Base-by-base conservation (phyloP, 2,113 vertebrate species). In the Serranochromis macrocephalus region DNA sequence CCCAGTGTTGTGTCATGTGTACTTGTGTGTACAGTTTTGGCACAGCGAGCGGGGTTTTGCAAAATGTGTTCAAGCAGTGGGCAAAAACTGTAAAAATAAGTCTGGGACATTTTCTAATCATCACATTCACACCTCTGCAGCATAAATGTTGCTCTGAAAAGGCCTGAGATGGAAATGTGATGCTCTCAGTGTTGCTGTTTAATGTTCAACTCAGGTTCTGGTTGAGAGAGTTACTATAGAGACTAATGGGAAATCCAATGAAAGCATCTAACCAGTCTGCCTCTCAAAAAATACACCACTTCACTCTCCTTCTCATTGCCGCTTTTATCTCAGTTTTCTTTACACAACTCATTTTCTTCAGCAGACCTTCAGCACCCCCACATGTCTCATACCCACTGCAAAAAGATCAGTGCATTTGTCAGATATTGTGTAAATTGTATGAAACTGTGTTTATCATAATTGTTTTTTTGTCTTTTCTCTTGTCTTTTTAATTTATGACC, bases 221-320 rank as follows among this genome's bases (percentile, higher is more conserved):
- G 68, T 73, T 73, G 40, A 73, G 38, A 26, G 68, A 45, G 68
- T 73, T 73, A 73, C 13, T 45, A 73, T 73, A 73, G 68, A 45
- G 68, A 73, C 68, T 73, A 73, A 73, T 45, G 63, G 36, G 0
- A 45, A 73, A 73, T 73, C 38, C 66, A 73, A 16, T 10, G 66
- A 73, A 2, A 63, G 58, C 29, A 63, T 31, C 5, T 7, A 33
- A 4, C 29, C 29, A 36, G 31, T 7, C 58, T 11, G 2, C 6
- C 58, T 63, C 58, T 31, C 29, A 33, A 10, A 33, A 33, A 33
- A 17, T 3, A 63, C 9, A 33, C 57, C n/a, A 6, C 66, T 71
- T 26, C 36, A 16, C n/a, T 42, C 66, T 26, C 68, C 21, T 24
- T 73, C 13, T 73, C 68, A 45, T 26, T 10, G 38, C 40, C 0